Percentiles rank a stretch among this genome's conserved stretches.
Evolutionary conservation across 2,113 vertebrate species (phyloP).

Genomic region (Egretta garzetta): DNA sequence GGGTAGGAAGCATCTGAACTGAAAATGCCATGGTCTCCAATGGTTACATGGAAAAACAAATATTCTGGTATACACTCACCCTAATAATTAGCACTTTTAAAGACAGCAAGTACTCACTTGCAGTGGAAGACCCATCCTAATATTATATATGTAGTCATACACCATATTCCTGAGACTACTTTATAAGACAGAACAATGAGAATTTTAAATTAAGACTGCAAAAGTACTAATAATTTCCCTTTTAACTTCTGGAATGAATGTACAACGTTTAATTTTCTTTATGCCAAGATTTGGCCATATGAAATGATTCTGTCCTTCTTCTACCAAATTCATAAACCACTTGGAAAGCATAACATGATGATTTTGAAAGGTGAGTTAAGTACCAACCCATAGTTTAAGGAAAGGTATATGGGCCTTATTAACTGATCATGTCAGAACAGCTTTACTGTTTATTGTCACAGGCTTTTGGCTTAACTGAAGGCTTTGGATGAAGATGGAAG

Average conservation of each 20-base stretch:
- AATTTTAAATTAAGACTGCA: background rate
- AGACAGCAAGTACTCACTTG: slow-evolving; percentile 42
- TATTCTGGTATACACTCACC: background rate
- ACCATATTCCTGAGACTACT: background rate
- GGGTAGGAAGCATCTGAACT: slow-evolving; percentile 29
- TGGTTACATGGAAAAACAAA: background rate
- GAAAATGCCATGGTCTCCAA: slow-evolving; percentile 7
- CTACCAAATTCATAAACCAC: background rate
- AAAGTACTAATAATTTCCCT: background rate
- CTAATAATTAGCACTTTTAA: slow-evolving; percentile 45
- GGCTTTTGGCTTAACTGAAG: background rate
- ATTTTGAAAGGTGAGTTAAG: background rate
- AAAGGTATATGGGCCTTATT: background rate
- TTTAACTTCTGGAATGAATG: background rate
- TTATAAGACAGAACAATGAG: background rate
- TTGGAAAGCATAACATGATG: background rate
- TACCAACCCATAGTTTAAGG: background rate
- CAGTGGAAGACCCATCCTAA: background rate
- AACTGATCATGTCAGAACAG: background rate
- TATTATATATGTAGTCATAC: background rate
- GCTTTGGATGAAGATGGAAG: background rate
- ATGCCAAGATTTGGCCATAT: background rate
- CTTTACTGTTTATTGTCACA: background rate
- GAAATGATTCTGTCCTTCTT: background rate
- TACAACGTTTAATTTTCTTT: background rate